Conservation (phyloP, 2,888 invertebrate genomes). For the Hypsopygia costalis region DNA sequence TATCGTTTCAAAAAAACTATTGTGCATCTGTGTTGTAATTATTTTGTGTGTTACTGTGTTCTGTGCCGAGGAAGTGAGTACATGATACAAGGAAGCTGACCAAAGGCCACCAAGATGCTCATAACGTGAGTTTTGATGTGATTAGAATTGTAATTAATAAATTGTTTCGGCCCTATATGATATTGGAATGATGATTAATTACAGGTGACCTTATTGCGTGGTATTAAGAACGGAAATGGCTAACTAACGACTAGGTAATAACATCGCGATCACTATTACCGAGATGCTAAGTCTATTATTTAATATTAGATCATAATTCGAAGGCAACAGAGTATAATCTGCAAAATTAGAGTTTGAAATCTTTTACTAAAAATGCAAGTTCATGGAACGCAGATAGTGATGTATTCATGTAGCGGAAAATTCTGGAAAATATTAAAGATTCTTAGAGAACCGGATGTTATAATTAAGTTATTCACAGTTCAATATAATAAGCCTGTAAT, state of each 20-base stretch:
- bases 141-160: constrained; percentile 40
- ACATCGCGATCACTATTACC: background rate
- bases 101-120: constrained; percentile 55
- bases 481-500: too few species aligned
- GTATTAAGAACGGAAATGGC: background rate
- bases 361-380: too few species aligned
- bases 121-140: constrained; percentile 67
- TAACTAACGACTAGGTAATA: background rate
- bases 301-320: too few species aligned
- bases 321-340: too few species aligned
- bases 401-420: too few species aligned
- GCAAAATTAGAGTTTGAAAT: too few species aligned
- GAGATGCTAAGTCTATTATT: too few species aligned
- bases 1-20: constrained; percentile 28
- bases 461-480: too few species aligned
- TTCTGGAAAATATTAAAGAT: too few species aligned
- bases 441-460: too few species aligned
- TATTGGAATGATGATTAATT: constrained; percentile 6
- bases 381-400: too few species aligned
- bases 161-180: constrained; percentile 17
- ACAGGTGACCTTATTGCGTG: constrained; percentile 7
- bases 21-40: constrained; percentile 29
- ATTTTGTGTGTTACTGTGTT: constrained; percentile 51
- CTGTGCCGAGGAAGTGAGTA: constrained; percentile 63
- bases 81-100: constrained; percentile 60